These are phyloP conservation scores for Maniola hyperantus DNA, from an alignment of 2,888 invertebrate genomes.

Conservation along the genomic window DNA sequence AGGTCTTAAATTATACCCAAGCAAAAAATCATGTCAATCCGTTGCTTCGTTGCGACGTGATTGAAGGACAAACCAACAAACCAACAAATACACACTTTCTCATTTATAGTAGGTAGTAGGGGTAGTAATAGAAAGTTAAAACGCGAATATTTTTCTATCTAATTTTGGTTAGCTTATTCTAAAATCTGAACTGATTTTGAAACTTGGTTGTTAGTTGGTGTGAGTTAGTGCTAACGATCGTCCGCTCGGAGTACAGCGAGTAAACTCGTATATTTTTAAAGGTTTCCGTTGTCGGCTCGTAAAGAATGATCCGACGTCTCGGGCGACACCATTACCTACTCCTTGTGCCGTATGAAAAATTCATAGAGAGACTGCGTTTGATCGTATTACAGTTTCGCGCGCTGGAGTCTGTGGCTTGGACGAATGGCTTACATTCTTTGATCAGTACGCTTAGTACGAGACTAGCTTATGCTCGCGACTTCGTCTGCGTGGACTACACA, in stretches of 20 bases:
- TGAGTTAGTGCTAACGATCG: not conserved
- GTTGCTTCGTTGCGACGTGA: too few species aligned
- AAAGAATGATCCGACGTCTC: conserved; percentile 79
- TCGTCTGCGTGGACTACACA: too few species aligned
- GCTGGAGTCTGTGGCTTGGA: conserved; percentile 58
- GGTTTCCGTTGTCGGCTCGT: conserved; percentile 74
- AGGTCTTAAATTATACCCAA: too few species aligned
- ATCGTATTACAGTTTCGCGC: conserved; percentile 67
- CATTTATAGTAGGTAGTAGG: too few species aligned
- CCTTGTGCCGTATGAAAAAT: conserved; percentile 77
- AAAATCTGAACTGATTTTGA: not conserved
- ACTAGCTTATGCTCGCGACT: too few species aligned
- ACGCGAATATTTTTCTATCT: too few species aligned
- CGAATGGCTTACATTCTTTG: conserved; percentile 54
- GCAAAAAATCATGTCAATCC: too few species aligned
- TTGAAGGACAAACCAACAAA: too few species aligned
- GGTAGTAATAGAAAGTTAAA: too few species aligned
- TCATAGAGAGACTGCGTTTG: conserved; percentile 69
- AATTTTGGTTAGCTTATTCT: not conserved
- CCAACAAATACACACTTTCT: too few species aligned
- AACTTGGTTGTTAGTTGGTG: not conserved
- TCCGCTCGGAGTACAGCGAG: conserved; percentile 38
- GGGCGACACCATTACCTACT: conserved; percentile 76
- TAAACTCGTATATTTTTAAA: conserved; percentile 70
- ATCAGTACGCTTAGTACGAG: too few species aligned